Percentiles rank a stretch among this genome's conserved stretches.
These are phyloP conservation scores for Xenopus petersii DNA, from an alignment of 2,797 vertebrate genomes.

Conservation along the genomic window DNA sequence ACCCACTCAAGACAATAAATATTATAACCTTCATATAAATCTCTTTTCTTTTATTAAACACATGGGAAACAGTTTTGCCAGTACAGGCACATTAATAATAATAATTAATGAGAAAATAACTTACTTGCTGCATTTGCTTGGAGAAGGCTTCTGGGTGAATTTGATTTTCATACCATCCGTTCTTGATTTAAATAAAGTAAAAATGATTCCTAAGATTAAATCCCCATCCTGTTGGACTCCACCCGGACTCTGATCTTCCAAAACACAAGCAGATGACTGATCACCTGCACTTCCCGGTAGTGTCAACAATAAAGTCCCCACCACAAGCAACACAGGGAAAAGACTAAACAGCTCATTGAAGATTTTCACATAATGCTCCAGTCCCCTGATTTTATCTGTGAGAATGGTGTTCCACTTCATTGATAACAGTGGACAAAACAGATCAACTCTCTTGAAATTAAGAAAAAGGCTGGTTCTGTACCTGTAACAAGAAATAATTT, in stretches of 20 bases:
- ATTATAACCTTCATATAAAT: no score
- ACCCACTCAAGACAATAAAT: no score
- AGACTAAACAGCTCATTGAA: neutral
- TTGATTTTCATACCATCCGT: no score
- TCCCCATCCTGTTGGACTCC: neutral
- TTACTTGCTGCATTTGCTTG: neutral
- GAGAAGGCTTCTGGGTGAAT: neutral
- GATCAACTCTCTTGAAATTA: no score
- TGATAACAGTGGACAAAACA: no score
- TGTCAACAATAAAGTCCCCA: neutral
- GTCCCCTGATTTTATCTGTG: neutral
- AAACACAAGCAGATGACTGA: neutral
- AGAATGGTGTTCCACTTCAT: neutral
- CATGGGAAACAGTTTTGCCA: no score
- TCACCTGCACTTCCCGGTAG: neutral
- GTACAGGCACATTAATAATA: no score
- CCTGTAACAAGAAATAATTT: no score
- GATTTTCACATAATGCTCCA: neutral
- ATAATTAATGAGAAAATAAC: neutral
- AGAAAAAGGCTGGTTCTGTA: no score
- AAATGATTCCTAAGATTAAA: neutral
- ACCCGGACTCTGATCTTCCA: neutral
- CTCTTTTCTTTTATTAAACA: no score
- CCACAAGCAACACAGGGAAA: neutral
- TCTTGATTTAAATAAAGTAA: neutral